Evolutionary conservation across 2,888 invertebrate genomes (phyloP).

Genomic region (Philaethria dido): DNA sequence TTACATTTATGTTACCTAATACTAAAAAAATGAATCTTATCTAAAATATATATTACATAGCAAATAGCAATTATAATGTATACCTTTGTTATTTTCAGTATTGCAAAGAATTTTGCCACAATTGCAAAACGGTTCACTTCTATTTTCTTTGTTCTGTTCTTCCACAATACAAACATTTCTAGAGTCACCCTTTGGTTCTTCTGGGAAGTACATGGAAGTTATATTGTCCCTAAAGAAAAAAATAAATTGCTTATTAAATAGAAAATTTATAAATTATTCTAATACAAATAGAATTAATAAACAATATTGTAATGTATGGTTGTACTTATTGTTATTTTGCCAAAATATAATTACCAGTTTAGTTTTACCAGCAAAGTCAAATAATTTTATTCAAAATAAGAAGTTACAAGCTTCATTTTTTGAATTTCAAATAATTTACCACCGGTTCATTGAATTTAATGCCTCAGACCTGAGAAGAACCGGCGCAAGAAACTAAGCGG

Average conservation of each 20-base stretch:
- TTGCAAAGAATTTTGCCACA: slow-evolving; percentile 19
- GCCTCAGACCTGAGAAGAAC: no score
- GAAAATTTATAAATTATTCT: no score
- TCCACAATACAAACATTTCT: slow-evolving; percentile 1
- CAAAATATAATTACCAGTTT: no score
- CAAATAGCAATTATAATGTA: neutral
- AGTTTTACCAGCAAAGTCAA: no score
- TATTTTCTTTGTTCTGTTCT: slow-evolving; percentile 23
- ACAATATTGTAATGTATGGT: no score
- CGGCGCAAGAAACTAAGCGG: no score
- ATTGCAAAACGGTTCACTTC: slow-evolving; percentile 22
- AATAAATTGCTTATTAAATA: neutral
- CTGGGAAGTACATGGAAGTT: slow-evolving; percentile 56
- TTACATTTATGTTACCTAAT: neutral
- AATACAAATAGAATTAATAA: no score
- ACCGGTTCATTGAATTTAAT: no score
- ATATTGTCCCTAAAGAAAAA: slow-evolving; percentile 61
- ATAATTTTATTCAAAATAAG: no score
- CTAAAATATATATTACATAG: neutral
- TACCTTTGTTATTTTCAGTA: slow-evolving; percentile 26
- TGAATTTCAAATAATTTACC: no score
- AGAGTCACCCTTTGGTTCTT: slow-evolving; percentile 43
- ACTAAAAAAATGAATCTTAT: neutral
- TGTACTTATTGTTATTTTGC: no score
- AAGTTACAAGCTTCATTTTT: no score